phyloP scores from a whole-genome alignment of 2,888 invertebrate species.

The Sarcophaga rosellei region DNA sequence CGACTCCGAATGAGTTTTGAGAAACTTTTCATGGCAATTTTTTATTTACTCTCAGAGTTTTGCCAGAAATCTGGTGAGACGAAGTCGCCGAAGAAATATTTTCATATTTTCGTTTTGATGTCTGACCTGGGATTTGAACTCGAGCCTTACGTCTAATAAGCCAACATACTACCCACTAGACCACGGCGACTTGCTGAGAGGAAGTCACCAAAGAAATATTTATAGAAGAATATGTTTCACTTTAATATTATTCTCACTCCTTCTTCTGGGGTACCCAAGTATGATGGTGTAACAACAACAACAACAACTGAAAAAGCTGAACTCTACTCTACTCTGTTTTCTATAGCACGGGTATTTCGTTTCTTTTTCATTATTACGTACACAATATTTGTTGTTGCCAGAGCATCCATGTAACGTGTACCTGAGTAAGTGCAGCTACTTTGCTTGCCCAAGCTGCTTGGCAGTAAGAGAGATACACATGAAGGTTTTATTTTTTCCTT shows the following conservation, averaged over 20 bases:
- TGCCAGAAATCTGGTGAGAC: no score
- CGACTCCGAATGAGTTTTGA: no score
- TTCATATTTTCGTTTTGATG: no score
- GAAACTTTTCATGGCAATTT: no score
- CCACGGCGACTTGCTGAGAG: no score
- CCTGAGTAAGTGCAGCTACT: constrained; percentile 32
- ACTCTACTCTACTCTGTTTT: constrained; percentile 14
- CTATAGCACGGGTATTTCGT: constrained; percentile 14
- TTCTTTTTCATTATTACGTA: neutral
- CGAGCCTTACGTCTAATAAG: no score
- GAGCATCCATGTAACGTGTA: neutral
- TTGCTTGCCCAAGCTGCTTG: constrained; percentile 1
- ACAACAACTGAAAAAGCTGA: neutral
- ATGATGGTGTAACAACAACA: constrained; percentile 3
- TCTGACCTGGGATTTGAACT: no score
- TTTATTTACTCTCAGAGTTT: no score
- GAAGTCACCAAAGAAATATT: no score
- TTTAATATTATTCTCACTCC: neutral
- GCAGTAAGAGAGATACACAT: neutral
- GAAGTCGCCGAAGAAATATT: no score
- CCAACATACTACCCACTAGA: no score
- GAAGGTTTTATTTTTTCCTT: constrained; percentile 36
- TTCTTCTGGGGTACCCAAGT: neutral
- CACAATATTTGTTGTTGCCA: neutral
- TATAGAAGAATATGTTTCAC: no score